Base-by-base conservation (phyloP, 2,797 vertebrate species). In the Xerus rutilus region DNA sequence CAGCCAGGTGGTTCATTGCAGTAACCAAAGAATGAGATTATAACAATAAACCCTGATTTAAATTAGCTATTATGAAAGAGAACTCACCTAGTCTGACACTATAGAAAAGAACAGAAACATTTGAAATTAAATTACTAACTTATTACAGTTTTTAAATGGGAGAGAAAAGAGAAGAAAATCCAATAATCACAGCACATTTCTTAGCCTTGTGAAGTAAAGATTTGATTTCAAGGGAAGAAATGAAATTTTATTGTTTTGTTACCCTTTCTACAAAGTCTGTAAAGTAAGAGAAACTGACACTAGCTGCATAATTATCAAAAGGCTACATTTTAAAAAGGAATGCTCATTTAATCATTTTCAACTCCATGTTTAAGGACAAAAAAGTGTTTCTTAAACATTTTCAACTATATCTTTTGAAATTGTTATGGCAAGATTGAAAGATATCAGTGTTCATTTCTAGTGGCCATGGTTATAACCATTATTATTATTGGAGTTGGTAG, bases 221-320 rank as follows among this genome's bases (percentile, higher is more conserved):
- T 77, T 88, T 90, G 62, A 89, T 85, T 69, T 92, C 64, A 81
- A 89, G 57, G 1, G 59, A 62, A 95, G 20, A 92, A 92, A 78
- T 54, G 2, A 43, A 87, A 52, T 45, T 93, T 91, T 59, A 87
- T 43, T 45, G 2, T 59, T 62, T 72, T 39, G 6, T 79, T 83
- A 92, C 32, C 2, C 77, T 96, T 73, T 59, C 30, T 49, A 74
- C 5, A 88, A 86, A 88, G 23, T 64, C 25, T 47, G 30, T 77
- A 4, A 52, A 49, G 52, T 54, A 72, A 73, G 21, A 86, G 52
- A 88, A 54, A 59, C 11, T 5, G 25, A 15, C 52, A 69, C 45
- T n/a, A 10, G 28, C 1, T 14, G 12, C 7, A 23, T 57, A 69
- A 85, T n/a, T 59, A 86, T 18, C 43, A 93, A 79, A 91, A 30